A percentile compares a stretch with the other conserved stretches of the same genome.
Evolutionary conservation across 1,140 invertebrate genomes (phyloP).

Genomic region (Ooceraea biroi): DNA sequence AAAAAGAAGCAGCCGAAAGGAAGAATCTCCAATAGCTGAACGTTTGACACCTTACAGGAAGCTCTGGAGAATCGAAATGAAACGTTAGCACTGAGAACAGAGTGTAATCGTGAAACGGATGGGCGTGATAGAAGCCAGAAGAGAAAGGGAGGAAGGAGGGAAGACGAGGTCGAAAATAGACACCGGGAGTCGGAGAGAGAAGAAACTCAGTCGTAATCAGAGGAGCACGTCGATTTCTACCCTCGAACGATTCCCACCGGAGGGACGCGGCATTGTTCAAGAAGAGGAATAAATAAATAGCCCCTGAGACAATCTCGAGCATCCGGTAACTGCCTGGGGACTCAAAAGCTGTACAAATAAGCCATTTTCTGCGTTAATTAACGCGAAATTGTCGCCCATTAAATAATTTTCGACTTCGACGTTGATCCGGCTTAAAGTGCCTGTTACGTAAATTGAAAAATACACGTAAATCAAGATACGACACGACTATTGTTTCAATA

Average conservation of each 20-base stretch:
- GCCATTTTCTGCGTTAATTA: slow-evolving; percentile 62
- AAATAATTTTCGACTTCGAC: slow-evolving; percentile 42
- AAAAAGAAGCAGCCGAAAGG: background rate
- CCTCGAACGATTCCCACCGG: slow-evolving; percentile 69
- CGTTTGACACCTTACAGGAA: slow-evolving; percentile 66
- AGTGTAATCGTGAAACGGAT: slow-evolving; percentile 34
- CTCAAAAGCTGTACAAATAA: slow-evolving; percentile 46
- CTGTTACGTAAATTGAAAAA: background rate
- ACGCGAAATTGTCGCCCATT: slow-evolving; percentile 30
- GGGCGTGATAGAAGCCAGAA: slow-evolving; percentile 22
- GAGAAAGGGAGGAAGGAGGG: background rate
- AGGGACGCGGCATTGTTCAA: slow-evolving; percentile 68
- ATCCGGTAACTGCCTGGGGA: slow-evolving; percentile 52
- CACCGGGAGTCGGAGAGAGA: slow-evolving; percentile 8
- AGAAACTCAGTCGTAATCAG: slow-evolving; percentile 70
- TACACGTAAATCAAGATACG: background rate
- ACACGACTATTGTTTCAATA: background rate
- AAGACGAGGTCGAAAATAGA: slow-evolving; percentile 17
- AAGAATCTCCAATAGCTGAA: slow-evolving; percentile 60
- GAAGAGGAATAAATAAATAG: slow-evolving; percentile 73
- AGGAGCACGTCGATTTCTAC: slow-evolving; percentile 69
- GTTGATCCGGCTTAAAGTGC: background rate
- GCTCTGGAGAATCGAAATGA: slow-evolving; percentile 70
- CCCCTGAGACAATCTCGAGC: slow-evolving; percentile 62
- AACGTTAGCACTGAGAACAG: slow-evolving; percentile 57